Base-by-base conservation (phyloP, 1,140 invertebrate genomes). In the Meloidogyne floridensis region DNA sequence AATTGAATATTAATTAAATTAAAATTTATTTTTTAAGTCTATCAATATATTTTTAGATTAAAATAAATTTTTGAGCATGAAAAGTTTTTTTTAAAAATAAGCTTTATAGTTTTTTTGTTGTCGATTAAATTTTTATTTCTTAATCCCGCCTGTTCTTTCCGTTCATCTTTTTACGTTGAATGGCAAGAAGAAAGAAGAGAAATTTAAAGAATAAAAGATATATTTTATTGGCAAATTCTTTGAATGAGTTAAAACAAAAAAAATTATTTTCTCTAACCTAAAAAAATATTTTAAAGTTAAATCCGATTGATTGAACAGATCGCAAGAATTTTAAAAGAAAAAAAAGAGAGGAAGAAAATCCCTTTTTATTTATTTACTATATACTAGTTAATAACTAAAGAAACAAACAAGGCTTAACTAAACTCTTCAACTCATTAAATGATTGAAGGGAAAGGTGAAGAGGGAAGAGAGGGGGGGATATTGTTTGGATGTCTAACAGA, bases 261-360 rank as follows among this genome's bases (percentile, higher is more conserved):
- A 32, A 32, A 32, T 32, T 32, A 32, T 32, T 65, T 65, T 65
- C 59, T 65, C n/a, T 65, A 65, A 65, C 59, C 0, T 32, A 32
- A 32, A 59, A 59, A 65, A n/a, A 65, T 65, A n/a, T 65, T 65
- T 65, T n/a, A 65, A 32, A 65, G 59, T 65, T n/a, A 65, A 65
- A 65, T 65, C 59, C 59, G 59, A 65, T 65, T 65, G 59, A 65
- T 65, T 65, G 59, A 65, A 65, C 59, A 65, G 15, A 65, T 65
- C 59, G 59, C 15, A 18, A 47, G 47, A 47, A 47, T 47, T 47
- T 47, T 47, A 47, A 47, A 6, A 8, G 7, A 47, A 65, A 65
- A 65, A 13, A 59, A 15, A 59, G 13, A 13, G 56, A 59, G 15
- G n/a, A 65, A n/a, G 15, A 59, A 59, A 15, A 59, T 11, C 13